Evolutionary conservation across 2,113 vertebrate genomes (phyloP), one percentile per base, ranked within the genome.

Genomic region (Seriola dumerili): DNA sequence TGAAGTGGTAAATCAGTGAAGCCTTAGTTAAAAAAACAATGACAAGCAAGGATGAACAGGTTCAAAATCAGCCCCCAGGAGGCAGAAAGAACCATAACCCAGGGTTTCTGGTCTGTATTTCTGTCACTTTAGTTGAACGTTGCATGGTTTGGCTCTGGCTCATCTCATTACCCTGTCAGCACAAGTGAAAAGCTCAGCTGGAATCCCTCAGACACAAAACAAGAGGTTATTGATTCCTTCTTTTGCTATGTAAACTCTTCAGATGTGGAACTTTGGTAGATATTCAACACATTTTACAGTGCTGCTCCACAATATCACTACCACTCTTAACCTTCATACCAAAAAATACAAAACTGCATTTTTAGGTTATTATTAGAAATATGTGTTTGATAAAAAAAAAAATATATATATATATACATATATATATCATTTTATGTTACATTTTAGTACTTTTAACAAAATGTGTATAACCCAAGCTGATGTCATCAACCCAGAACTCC

Each of bases 341-440:
- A 76, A 67, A n/a, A 76, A 6, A 52, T 13, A 40, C 32, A 42
- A 75, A 52, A 48, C 13, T 34, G 61, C 12, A 64, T 64, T 61
- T 64, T 12, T 59, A 62, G 40, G 17, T 44, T 66, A 4, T 38
- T 57, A 50, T 68, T 64, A 50, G 36, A 72, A 65, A 46, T 29
- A 61, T n/a, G 29, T 79, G 12, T 68, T 65, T 74, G 25, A 71
- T 72, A 70, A 44, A 8, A 75, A 25, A 72, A n/a, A n/a, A n/a
- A n/a, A n/a, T 23, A 23, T 23, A 23, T 23, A 23, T 23, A 23
- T 23, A 23, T 23, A 29, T 2, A 29, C 0, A 29, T 29, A 29
- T 29, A 29, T 29, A 29, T 10, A 8, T 42, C 0, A 38, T 9
- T 25, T 34, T 16, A 34, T 63, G 13, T 29, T 38, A 36, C 4